A percentile compares a stretch with the other conserved stretches of the same genome.
Conservation (phyloP, 2,113 vertebrate genomes). For the Tamias sibiricus region DNA sequence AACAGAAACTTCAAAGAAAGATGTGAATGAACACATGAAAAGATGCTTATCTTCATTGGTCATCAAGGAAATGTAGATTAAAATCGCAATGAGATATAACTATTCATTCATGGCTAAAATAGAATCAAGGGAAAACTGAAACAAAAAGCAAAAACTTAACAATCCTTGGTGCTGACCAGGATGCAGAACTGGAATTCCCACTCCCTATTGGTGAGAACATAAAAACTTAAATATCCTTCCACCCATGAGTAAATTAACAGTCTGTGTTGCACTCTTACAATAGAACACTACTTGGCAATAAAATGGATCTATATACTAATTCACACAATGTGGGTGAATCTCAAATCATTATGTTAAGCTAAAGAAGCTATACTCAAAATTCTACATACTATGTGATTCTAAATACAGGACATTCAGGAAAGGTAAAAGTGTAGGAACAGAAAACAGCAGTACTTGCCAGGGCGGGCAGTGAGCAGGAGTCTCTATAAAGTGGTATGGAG, state of each 20-base stretch:
- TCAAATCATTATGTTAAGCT: not conserved
- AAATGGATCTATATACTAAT: not conserved
- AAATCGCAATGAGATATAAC: not conserved
- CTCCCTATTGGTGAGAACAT: not conserved
- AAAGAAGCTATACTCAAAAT: not conserved
- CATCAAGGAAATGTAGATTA: conserved; percentile 7
- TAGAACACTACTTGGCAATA: not conserved
- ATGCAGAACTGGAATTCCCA: not conserved
- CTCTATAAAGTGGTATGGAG: not conserved
- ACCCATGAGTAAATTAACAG: not conserved
- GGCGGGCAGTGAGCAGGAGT: not conserved
- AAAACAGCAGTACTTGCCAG: not conserved
- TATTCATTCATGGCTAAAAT: not conserved
- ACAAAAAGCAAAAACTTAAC: not conserved
- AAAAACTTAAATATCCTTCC: not conserved
- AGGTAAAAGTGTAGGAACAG: not conserved
- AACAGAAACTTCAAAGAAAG: not conserved
- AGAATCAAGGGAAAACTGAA: not conserved
- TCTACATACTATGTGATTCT: not conserved
- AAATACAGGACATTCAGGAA: not conserved
- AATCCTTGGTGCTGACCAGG: not conserved
- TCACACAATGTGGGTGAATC: not conserved
- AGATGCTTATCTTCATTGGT: not conserved
- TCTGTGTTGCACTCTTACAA: not conserved
- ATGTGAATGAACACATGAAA: not conserved